phyloP scores from a whole-genome alignment of 2,113 vertebrate species.

The human region GRCh38 chr7:17624501-17625000 shows the following conservation, averaged over 20 bases:
- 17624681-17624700: constrained; percentile 5
- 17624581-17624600: constrained; percentile 64
- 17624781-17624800: background rate
- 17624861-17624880: background rate
- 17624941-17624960: background rate
- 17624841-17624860: background rate
- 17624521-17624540: constrained; percentile 73
- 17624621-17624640: constrained; percentile 37
- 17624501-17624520: constrained; percentile 60
- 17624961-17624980: background rate
- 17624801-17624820: background rate
- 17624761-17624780: background rate
- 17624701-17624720: constrained; percentile 35
- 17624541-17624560: constrained; percentile 21
- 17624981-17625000: background rate
- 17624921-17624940: background rate
- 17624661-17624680: constrained; percentile 46
- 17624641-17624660: background rate
- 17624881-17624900: background rate
- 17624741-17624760: constrained; percentile 31
- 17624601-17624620: background rate
- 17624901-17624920: background rate
- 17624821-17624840: background rate
- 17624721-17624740: background rate
- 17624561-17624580: constrained; percentile 11